Conservation (phyloP, 1,140 invertebrate genomes). For the Pogonomyrmex barbatus region DNA sequence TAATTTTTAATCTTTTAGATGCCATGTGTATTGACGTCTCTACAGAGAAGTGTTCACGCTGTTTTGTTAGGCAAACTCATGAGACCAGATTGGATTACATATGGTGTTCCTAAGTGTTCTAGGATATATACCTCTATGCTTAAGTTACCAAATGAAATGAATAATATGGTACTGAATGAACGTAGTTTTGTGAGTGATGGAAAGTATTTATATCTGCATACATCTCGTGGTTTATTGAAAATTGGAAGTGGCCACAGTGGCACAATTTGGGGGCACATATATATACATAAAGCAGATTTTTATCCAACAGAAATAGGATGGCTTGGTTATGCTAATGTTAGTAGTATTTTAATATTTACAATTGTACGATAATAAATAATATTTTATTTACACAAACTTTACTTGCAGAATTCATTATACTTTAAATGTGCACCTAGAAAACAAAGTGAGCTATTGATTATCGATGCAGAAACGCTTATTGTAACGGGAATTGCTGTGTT, state of each 20-base stretch:
- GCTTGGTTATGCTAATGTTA: constrained; percentile 94
- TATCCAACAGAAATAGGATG: constrained; percentile 92
- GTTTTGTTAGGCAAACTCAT: constrained; percentile 94
- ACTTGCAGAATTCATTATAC: constrained; percentile 87
- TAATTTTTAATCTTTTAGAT: constrained; percentile 87
- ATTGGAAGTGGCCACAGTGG: constrained; percentile 97
- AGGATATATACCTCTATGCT: constrained; percentile 91
- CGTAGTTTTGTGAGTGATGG: constrained; percentile 91
- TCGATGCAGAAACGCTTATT: constrained; percentile 87
- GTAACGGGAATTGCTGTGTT: constrained; percentile 88
- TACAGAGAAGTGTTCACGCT: constrained; percentile 96
- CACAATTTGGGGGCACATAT: constrained; percentile 95
- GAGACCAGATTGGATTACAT: constrained; percentile 94
- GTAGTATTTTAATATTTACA: constrained; percentile 76
- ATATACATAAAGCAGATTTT: constrained; percentile 92
- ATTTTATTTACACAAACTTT: constrained; percentile 26
- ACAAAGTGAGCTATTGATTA: constrained; percentile 88
- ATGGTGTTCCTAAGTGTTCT: constrained; percentile 93
- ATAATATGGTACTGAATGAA: constrained; percentile 87
- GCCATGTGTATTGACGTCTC: constrained; percentile 93
- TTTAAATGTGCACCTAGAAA: constrained; percentile 86
- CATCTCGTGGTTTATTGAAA: constrained; percentile 92
- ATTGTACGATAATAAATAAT: not conserved
- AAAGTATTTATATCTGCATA: constrained; percentile 93
- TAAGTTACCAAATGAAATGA: constrained; percentile 86